Evolutionary conservation across 1,140 invertebrate genomes (phyloP), one percentile per base, ranked within the genome.

Genomic region (Hypothenemus hampei): DNA sequence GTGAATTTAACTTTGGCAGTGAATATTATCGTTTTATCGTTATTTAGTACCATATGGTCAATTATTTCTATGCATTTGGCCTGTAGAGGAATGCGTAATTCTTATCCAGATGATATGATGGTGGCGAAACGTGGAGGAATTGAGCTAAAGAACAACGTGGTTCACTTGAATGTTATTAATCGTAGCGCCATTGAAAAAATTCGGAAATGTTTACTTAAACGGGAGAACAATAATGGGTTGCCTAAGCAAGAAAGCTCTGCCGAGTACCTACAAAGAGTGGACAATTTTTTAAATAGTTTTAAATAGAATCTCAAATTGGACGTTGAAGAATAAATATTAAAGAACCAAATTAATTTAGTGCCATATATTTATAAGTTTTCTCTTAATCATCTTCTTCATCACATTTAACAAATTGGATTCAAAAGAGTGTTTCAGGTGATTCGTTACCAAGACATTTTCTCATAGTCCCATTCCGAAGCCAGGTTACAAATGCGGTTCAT

Each of bases 401-500:
- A 44, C 59, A 61, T 20, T 55, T 58, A 31, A 63, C 47, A 51
- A 65, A 65, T 24, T 15, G 64, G 64, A 57, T 65, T 65, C 6
- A 45, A 50, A 15, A 52, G 57, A 10, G 58, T 59, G 13, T 40
- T 33, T 54, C 55, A 65, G 8, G 39, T 57, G 23, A 20, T 40
- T 26, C 73, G 18, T 44, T 82, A 82, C 81, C 81, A 82, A 67
- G 77, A 74, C 65, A 80, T 79, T 72, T 79, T 81, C 64, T 81
- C 77, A 60, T 82, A 81, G 70, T 82, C 79, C 79, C 79, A 82
- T 58, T 80, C 77, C 64, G 80, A 81, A 33, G 79, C 68, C 13
- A 82, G 63, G 3, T 93, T 92, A 52, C 80, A 77, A 13, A 96
- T 75, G 0, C 85, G 86, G 69, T 91, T 85, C 1, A 85, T 77